Base-by-base conservation (phyloP, 2,113 vertebrate genomes). In the Sphyrna mokarran region DNA sequence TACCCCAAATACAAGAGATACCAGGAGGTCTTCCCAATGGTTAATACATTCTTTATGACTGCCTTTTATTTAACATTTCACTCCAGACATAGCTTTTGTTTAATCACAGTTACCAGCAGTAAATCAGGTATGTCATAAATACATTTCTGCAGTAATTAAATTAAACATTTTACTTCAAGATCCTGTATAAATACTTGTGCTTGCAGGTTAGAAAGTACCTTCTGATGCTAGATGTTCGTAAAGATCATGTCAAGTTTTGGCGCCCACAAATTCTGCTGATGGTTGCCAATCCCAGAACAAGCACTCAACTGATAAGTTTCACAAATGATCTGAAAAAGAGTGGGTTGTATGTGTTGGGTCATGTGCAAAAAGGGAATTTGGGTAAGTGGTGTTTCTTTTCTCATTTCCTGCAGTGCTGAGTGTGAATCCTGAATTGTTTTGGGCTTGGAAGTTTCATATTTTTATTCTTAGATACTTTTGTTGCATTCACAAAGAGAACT, bases 181-280 rank as follows among this genome's bases (percentile, higher is more conserved):
- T 48, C 11, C 68, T 48, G 23, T 76, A 95, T 14, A 61, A 23
- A 95, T 61, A 4, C 70, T 72, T 85, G 58, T 86, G 20, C 85
- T 63, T 89, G 66, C 96, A 99, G 99, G 99, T 99, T 72, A 98
- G 99, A 0, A 99, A 99, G 96, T 99, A 99, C 97, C 97, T 99
- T 96, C 97, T 99, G 96, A 98, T 99, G 98, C 97, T 99, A 97
- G 99, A 99, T 0, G 98, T 99, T 80, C 98, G 99, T 58, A 99
- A 99, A 97, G 99, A 99, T 95, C 99, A 99, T 0, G 99, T 99
- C 85, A 99, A 99, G 96, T 99, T 99, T 97, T 99, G 99, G 99
- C 97, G 99, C 96, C 99, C 99, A 0, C 99, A 99, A 97, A 97
- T 99, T 96, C 97, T 99, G 96, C 97, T 99, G 95, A 98, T 99